Base-by-base conservation (phyloP, 2,113 vertebrate species). In the Paradoxurus hermaphroditus region DNA sequence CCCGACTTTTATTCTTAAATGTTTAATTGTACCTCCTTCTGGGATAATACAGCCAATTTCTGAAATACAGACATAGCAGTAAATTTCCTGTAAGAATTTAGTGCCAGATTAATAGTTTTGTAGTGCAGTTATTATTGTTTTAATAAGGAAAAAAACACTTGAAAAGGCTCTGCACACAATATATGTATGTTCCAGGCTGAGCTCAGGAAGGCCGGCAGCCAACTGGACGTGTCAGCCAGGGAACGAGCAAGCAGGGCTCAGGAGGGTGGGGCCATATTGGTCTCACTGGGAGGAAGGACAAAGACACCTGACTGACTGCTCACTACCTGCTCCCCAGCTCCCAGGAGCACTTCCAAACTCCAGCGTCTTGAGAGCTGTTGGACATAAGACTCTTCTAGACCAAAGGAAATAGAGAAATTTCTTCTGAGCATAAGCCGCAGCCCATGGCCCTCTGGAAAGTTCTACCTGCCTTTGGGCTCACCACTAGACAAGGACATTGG, bases 41-140 rank as follows among this genome's bases (percentile, higher is more conserved):
- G 72, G 94, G 88, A 68, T 34, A 79, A 70, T 31, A 31, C 3
- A 31, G 90, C 63, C 91, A 51, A 86, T 88, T 92, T 88, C 94
- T 94, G 91, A 97, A 97, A 91, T 82, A 92, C 19, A 82, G 82
- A 41, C 51, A 89, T 9, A 68, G 88, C 92, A 83, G 86, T 97
- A 94, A 63, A 96, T 93, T 96, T 91, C 92, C 63, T 59, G 5
- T 78, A 91, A 97, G 84, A 90, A 93, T 94, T 92, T 83, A 96
- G 46, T 92, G 93, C 72, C 86, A 94, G 94, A 93, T 94, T 82
- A 91, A 95, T 78, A 46, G 95, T 86, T 85, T 87, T 70, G 1
- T 18, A 41, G 53, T 63, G 27, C 49, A 75, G 68, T 87, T 96
- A 93, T 92, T 92, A 84, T 84, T 96, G 59, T 95, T 84, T 95